Percentiles rank a stretch among this genome's conserved stretches.
Evolutionary conservation across 2,113 vertebrate genomes (phyloP).

Genomic region (Phaetusa simplex): DNA sequence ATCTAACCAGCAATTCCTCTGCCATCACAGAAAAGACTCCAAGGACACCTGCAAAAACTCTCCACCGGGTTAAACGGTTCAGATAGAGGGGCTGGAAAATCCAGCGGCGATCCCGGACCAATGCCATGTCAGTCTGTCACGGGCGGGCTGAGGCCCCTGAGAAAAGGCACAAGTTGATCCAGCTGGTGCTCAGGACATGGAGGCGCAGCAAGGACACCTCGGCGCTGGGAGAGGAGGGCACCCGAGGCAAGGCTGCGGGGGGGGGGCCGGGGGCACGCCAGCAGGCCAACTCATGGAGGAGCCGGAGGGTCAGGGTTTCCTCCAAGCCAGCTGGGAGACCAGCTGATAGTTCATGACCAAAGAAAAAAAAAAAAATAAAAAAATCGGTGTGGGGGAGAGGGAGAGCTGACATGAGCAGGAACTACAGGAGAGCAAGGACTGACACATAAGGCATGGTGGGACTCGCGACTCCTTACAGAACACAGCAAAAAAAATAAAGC

Average conservation of each 20-base stretch:
- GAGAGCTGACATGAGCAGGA: not conserved
- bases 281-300: not conserved
- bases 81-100: not conserved
- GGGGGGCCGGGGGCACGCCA: not conserved
- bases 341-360: not conserved
- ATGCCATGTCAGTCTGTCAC: fast-evolving
- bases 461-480: not conserved
- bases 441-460: not conserved
- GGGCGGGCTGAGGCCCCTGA: not conserved
- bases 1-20: not conserved
- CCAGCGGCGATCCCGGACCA: fast-evolving
- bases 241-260: not conserved
- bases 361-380: not conserved
- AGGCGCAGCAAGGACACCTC: not conserved
- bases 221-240: fast-evolving
- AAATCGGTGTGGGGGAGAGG: not conserved
- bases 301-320: not conserved
- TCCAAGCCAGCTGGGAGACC: not conserved
- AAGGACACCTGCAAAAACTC: not conserved
- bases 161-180: slow-evolving; percentile 29
- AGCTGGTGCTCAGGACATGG: not conserved
- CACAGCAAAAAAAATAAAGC: not conserved
- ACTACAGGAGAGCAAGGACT: not conserved
- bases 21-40: not conserved
- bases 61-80: not conserved